phyloP scores from a whole-genome alignment of 2,113 vertebrate species.

The Campylomormyrus tamandua region DNA sequence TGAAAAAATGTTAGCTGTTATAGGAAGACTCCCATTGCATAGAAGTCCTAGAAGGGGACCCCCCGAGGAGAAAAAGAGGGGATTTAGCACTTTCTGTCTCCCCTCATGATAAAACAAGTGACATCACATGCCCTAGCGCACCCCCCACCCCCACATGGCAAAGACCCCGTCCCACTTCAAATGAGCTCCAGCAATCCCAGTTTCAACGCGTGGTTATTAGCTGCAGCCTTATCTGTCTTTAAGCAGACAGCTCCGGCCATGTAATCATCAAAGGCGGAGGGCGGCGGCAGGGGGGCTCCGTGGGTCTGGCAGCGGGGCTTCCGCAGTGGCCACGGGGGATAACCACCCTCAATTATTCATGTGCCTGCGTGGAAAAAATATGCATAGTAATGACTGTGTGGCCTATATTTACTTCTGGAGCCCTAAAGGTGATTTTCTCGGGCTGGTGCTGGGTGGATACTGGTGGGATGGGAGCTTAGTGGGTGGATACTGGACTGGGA shows the following conservation, averaged over 20 bases:
- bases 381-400: slow-evolving; percentile 40
- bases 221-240: slow-evolving; percentile 28
- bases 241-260: slow-evolving; percentile 28
- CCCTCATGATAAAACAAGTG: slow-evolving; percentile 24
- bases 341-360: slow-evolving; percentile 56
- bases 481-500: background rate
- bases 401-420: slow-evolving; percentile 44
- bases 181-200: slow-evolving; percentile 20
- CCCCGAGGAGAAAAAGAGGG: background rate
- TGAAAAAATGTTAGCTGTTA: background rate
- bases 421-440: background rate
- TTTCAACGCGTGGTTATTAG: slow-evolving; percentile 11
- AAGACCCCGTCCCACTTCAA: slow-evolving; percentile 17
- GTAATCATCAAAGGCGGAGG: slow-evolving; percentile 25
- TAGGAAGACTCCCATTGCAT: background rate
- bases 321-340: slow-evolving; percentile 20
- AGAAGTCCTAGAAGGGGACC: background rate
- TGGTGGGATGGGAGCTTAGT: background rate
- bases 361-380: slow-evolving; percentile 38
- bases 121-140: slow-evolving; percentile 10
- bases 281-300: slow-evolving; percentile 20
- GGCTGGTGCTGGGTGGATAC: background rate
- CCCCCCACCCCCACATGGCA: background rate
- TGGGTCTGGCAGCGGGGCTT: slow-evolving; percentile 32
- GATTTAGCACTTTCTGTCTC: slow-evolving; percentile 21